Percentiles rank a stretch among this genome's conserved stretches.
phyloP scores from a whole-genome alignment of 2,797 vertebrate species.

The Ptychobarbus kaznakovi region DNA sequence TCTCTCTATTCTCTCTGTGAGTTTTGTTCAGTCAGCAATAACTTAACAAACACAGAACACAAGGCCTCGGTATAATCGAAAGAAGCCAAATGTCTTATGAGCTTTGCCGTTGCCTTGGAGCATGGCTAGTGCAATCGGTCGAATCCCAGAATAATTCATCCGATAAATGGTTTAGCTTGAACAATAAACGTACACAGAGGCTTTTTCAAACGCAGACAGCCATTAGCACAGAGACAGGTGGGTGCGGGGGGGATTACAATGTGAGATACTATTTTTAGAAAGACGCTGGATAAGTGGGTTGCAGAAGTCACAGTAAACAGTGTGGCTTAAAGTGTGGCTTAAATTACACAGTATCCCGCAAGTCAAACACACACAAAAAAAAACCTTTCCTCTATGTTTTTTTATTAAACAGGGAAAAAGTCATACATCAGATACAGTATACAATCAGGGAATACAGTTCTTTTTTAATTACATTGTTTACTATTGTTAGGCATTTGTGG shows the following conservation, averaged over 20 bases:
- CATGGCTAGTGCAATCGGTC: conserved; percentile 29
- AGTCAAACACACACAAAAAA: not conserved
- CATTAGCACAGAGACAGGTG: conserved; percentile 25
- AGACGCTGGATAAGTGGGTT: conserved; percentile 24
- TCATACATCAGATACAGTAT: not conserved
- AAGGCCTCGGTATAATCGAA: not conserved
- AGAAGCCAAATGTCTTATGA: not conserved
- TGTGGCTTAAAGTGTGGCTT: not conserved
- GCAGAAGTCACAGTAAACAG: not conserved
- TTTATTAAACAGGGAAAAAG: not conserved
- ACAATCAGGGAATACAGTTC: not conserved
- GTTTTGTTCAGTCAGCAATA: not conserved
- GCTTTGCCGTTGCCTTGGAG: conserved; percentile 4
- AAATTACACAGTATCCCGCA: not conserved
- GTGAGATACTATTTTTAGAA: conserved; percentile 9
- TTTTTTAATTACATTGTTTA: not conserved
- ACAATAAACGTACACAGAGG: conserved; percentile 22
- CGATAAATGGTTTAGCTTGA: conserved; percentile 43
- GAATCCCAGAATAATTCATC: conserved; percentile 32
- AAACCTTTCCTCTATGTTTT: not conserved
- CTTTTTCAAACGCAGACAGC: not conserved
- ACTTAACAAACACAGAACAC: not conserved
- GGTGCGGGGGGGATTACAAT: not conserved
- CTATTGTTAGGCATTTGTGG: not conserved
- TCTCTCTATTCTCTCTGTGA: not conserved